Conservation (phyloP, 2,888 invertebrate genomes). For the Pollenia angustigena region DNA sequence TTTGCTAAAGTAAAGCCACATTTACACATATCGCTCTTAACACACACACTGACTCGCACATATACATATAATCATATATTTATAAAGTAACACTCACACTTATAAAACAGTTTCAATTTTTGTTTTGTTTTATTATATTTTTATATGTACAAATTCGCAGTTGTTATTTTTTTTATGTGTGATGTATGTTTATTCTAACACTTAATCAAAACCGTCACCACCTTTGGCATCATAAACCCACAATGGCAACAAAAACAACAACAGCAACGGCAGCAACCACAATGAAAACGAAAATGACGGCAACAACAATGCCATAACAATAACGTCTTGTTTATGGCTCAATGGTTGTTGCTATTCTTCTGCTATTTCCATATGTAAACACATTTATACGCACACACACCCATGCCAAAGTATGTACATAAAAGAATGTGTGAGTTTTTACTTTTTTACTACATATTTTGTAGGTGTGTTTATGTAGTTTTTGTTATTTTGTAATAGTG, state of each 20-base stretch:
- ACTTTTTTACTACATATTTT: constrained; percentile 4
- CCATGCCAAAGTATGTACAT: not conserved
- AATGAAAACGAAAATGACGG: constrained; percentile 3
- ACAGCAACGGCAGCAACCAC: constrained; percentile 27
- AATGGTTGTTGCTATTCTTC: constrained; percentile 23
- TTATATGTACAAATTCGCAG: not conserved
- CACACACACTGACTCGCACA: not conserved
- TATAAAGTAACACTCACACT: constrained; percentile 6
- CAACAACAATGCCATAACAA: constrained; percentile 56
- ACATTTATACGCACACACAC: constrained; percentile 12
- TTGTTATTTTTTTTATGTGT: constrained; percentile 19
- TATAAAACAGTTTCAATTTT: constrained; percentile 9
- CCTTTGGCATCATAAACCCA: constrained; percentile 68
- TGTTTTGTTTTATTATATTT: constrained; percentile 22
- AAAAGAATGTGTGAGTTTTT: too few species aligned
- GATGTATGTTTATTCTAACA: constrained; percentile 67
- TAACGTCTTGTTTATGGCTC: constrained; percentile 61
- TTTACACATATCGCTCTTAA: constrained; percentile 14
- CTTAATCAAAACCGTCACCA: constrained; percentile 73
- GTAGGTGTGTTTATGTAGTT: constrained; percentile 33
- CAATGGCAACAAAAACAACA: constrained; percentile 31
- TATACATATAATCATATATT: constrained; percentile 6
- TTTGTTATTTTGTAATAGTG: constrained; percentile 33
- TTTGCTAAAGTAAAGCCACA: constrained; percentile 40
- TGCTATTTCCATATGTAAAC: not conserved